Evolutionary conservation across 1,140 invertebrate genomes (phyloP).

Genomic region (Pogonomyrmex californicus): DNA sequence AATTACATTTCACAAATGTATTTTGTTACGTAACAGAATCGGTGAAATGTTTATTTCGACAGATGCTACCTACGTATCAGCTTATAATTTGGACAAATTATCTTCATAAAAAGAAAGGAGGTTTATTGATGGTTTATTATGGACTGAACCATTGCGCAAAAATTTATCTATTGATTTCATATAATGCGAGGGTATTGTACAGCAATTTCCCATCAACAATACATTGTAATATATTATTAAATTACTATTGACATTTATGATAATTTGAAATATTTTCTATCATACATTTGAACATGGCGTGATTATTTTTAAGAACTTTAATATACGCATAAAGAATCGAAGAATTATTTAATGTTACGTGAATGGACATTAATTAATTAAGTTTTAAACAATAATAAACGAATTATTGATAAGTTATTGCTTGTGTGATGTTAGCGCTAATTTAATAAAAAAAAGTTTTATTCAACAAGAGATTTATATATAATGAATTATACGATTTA

Average conservation of each 20-base stretch:
- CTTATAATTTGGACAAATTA: conserved; percentile 40
- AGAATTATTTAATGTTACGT: not conserved
- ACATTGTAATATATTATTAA: not conserved
- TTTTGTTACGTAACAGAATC: conserved; percentile 22
- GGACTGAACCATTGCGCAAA: not conserved
- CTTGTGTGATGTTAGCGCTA: not conserved
- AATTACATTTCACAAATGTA: conserved; percentile 1
- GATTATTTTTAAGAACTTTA: not conserved
- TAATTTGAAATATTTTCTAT: conserved; percentile 9
- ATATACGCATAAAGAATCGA: not conserved
- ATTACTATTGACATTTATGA: not conserved
- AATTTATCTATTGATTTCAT: conserved; percentile 19
- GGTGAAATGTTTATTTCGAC: conserved; percentile 30
- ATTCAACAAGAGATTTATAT: not conserved
- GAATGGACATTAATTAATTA: conserved; percentile 4
- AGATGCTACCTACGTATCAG: not conserved
- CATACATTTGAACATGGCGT: not conserved
- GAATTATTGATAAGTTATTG: not conserved
- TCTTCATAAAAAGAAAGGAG: not conserved
- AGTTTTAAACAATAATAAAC: not conserved
- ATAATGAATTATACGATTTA: not conserved
- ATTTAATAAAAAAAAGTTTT: not conserved
- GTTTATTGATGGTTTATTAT: conserved; percentile 32
- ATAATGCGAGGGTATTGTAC: not conserved
- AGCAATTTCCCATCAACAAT: conserved; percentile 15